Percentiles rank a stretch among this genome's conserved stretches.
These are phyloP conservation scores for Parazoanthus atlanticus DNA, from an alignment of 92 coral and sea anemone species.

Conservation along the genomic window DNA sequence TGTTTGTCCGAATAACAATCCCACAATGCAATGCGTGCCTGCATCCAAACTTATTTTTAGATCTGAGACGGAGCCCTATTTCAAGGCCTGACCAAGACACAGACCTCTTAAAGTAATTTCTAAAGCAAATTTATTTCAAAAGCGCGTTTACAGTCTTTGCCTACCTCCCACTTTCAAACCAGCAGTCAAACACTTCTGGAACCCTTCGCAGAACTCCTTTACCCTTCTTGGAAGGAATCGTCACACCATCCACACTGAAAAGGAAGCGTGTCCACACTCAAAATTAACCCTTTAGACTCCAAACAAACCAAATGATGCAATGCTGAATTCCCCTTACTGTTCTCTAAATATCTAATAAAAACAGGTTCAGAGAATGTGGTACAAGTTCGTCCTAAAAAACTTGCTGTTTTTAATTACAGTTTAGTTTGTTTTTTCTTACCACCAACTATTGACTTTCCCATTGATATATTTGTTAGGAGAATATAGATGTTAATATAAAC, in stretches of 20 bases:
- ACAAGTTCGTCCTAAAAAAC: no score
- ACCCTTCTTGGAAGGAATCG: slow-evolving; percentile 97
- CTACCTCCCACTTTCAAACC: slow-evolving; percentile 99
- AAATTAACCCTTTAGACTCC: background rate
- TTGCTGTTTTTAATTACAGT: background rate
- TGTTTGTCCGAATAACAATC: no score
- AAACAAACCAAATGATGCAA: background rate
- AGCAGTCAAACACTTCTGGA: slow-evolving; percentile 96
- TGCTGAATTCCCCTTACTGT: background rate
- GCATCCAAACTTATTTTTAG: no score
- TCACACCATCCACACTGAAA: slow-evolving; percentile 80
- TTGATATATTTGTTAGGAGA: no score
- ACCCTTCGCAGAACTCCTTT: slow-evolving; percentile 89
- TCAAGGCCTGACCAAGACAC: no score
- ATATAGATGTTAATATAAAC: no score
- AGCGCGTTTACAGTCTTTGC: background rate
- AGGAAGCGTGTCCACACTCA: background rate
- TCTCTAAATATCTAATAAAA: background rate
- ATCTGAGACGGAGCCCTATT: no score
- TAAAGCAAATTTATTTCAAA: no score
- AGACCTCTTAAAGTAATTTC: no score
- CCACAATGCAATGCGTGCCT: no score
- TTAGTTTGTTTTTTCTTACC: background rate
- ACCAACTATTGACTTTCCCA: background rate
- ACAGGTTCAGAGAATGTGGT: background rate